Conservation (phyloP, 2,888 invertebrate species). For the Noctua janthe region DNA sequence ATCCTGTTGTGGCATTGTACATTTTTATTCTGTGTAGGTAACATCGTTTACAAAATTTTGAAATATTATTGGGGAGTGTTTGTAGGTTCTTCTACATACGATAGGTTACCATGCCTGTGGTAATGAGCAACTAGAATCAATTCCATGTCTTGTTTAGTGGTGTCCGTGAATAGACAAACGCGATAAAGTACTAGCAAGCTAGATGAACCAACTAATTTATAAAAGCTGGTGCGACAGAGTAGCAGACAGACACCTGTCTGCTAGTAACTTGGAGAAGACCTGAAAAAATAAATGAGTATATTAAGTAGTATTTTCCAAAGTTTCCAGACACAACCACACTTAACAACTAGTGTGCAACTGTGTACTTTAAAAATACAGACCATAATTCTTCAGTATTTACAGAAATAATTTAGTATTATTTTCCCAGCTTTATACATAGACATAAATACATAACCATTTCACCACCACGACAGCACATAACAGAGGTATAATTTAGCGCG, state of each 20-base stretch:
- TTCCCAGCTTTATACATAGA: neutral
- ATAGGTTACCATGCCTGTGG: neutral
- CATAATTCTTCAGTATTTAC: neutral
- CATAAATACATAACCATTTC: slow-evolving; percentile 42
- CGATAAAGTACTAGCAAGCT: too few relatives aligned
- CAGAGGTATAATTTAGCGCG: slow-evolving; percentile 67
- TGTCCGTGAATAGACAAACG: neutral
- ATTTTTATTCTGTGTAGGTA: neutral
- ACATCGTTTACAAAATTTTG: neutral
- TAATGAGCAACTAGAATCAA: neutral
- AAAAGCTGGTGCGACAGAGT: neutral
- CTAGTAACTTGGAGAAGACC: neutral
- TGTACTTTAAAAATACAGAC: neutral
- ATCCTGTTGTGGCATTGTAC: neutral
- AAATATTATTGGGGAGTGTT: too few relatives aligned
- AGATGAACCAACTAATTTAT: neutral
- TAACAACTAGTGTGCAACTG: slow-evolving; percentile 5
- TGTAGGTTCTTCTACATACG: too few relatives aligned
- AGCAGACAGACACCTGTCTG: neutral
- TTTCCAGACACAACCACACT: neutral
- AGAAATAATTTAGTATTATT: slow-evolving; percentile 1
- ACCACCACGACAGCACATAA: slow-evolving; percentile 41
- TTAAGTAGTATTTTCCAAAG: too few relatives aligned
- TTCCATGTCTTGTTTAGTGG: neutral
- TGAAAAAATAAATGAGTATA: neutral